Evolutionary conservation across 2,888 invertebrate genomes (phyloP), one percentile per base, ranked within the genome.

Genomic region (Drosophila sordidula): DNA sequence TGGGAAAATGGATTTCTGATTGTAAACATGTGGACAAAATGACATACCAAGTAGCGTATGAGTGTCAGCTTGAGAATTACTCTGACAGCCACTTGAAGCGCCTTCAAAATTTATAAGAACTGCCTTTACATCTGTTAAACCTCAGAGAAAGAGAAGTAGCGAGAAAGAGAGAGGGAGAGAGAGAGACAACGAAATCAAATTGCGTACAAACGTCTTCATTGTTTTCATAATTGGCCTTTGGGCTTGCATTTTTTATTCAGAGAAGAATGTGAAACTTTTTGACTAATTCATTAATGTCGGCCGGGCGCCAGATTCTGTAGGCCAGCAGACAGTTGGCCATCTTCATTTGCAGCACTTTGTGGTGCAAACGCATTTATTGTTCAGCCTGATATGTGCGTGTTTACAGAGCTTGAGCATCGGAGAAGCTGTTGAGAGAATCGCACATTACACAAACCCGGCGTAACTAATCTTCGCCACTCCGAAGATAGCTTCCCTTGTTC

Each of bases 91-190:
- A 75, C 75, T 73, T 59, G 64, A 68, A 39, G 39, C 54, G 74
- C 65, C 65, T 66, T 68, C 34, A 57, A 70, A 73, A 65, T 67
- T 73, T 49, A 62, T 67, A 72, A 64, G 38, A 55, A 69, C 61
- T 72, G 56, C 49, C 54, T 62, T 59, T 65, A 50, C 75, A 74
- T 75, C 75, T 75, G 74, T 44, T 45, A 32, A 45, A 32, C 55
- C 46, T 74, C 70, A 62, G 25, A 54, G 22, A 25, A 29, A 18
- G 22, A 29, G 18, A 26, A 9, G 8, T 11, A 25, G 39, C 39
- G 29, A 8, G 38, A 14, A 1, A 6, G 29, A 9, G 12, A 8
- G 14, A 22, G 54, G 16, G 11, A 18, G 54, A 25, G 9, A 29
- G 26, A 26, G 8, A 8, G 26, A 29, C 50, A 34, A n/a, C 12